Percentiles rank a stretch among this genome's conserved stretches.
These are phyloP conservation scores for Palloptera scutellata DNA, from an alignment of 2,888 invertebrate genomes.

Conservation along the genomic window DNA sequence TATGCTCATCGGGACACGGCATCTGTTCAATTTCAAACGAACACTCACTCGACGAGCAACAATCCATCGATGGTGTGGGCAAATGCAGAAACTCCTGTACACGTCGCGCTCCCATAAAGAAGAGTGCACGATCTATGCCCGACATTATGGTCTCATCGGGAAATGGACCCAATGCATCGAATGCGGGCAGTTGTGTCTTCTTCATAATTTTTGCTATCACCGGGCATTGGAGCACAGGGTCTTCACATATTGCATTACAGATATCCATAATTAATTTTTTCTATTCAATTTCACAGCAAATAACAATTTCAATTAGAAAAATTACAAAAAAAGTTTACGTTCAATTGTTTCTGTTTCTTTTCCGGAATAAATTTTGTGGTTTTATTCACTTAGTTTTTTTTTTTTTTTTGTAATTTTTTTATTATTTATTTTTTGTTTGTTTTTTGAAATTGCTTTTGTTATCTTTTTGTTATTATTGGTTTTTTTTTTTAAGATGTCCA, in stretches of 20 bases:
- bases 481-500: background rate
- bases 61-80: constrained; percentile 24
- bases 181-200: constrained; percentile 31
- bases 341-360: background rate
- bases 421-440: background rate
- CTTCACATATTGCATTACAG: constrained; percentile 11
- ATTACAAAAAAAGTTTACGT: constrained; percentile 5
- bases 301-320: background rate
- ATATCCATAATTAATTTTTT: constrained; percentile 8
- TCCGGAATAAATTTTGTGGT: constrained; percentile 1
- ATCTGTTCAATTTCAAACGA: constrained; percentile 20
- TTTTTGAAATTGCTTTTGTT: too few relatives aligned
- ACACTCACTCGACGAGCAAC: constrained; percentile 27
- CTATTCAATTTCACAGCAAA: background rate
- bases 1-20: constrained; percentile 26
- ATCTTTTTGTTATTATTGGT: background rate
- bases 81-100: constrained; percentile 34
- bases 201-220: constrained; percentile 34
- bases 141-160: constrained; percentile 54
- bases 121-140: constrained; percentile 50
- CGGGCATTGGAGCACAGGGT: constrained; percentile 21
- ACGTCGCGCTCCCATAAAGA: constrained; percentile 42
- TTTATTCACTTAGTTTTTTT: background rate
- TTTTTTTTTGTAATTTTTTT: background rate
- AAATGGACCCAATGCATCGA: constrained; percentile 48